phyloP scores from a whole-genome alignment of 2,113 vertebrate genomes.

The Gila orcuttii region DNA sequence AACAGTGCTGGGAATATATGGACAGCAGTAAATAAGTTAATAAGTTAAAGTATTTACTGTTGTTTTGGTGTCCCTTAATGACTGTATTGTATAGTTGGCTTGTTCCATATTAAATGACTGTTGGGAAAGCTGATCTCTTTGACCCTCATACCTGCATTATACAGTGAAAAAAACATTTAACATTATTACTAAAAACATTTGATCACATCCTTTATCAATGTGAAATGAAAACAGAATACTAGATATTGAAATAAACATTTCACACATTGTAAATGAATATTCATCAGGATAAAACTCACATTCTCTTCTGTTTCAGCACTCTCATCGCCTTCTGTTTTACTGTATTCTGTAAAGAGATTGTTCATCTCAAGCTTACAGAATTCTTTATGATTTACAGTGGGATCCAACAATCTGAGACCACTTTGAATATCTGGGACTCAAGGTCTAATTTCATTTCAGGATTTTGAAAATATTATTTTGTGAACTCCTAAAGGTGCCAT shows the following conservation, averaged over 20 bases:
- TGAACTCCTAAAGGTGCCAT: background rate
- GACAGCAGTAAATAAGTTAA: background rate
- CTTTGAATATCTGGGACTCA: background rate
- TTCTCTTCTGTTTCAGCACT: constrained; percentile 96
- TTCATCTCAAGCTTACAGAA: background rate
- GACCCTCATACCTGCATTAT: constrained; percentile 90
- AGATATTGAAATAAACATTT: background rate
- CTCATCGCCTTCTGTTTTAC: constrained; percentile 98
- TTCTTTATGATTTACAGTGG: background rate
- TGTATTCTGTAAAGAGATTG: constrained; percentile 83
- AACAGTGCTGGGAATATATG: background rate
- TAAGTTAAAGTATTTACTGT: constrained; percentile 79
- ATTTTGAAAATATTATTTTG: background rate
- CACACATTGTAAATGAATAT: background rate
- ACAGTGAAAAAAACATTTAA: constrained; percentile 12
- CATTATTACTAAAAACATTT: background rate
- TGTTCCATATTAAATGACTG: constrained; percentile 99
- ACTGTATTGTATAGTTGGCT: constrained; percentile 97
- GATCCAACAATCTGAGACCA: background rate
- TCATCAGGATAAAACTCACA: constrained; percentile 81
- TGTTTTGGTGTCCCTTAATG: constrained; percentile 96
- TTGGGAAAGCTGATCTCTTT: constrained; percentile 92
- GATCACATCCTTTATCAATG: background rate
- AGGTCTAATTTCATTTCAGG: too few species aligned
- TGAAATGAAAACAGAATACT: background rate